Percentiles rank a stretch among this genome's conserved stretches.
Evolutionary conservation across 2,113 vertebrate species (phyloP).

Genomic region (Melanostigma gelatinosum): DNA sequence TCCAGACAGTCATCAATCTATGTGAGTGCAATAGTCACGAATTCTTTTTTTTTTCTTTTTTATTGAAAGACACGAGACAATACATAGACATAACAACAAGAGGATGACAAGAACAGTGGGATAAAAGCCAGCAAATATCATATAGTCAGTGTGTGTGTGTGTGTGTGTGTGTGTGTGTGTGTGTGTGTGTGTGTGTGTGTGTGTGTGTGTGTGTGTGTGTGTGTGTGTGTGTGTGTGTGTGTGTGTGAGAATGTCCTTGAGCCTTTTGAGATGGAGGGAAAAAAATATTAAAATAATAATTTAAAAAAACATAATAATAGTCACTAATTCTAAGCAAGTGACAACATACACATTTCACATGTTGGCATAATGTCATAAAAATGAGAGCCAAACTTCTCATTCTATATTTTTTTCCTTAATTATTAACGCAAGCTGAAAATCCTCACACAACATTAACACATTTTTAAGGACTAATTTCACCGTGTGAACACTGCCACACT

Average conservation of each 20-base stretch:
- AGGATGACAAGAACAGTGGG: too few relatives aligned
- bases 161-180: too few relatives aligned
- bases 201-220: too few relatives aligned
- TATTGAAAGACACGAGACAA: too few relatives aligned
- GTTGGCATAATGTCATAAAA: constrained; percentile 5
- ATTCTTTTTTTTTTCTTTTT: not conserved
- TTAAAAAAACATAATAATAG: constrained; percentile 4
- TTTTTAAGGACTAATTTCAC: not conserved
- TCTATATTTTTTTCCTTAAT: not conserved
- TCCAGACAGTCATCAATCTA: constrained; percentile 23
- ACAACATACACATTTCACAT: not conserved
- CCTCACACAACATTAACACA: not conserved
- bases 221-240: too few relatives aligned
- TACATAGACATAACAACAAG: too few relatives aligned
- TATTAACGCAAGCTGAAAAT: not conserved
- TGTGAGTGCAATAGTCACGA: constrained; percentile 32
- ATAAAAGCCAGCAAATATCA: too few relatives aligned
- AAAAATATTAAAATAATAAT: too few relatives aligned
- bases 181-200: too few relatives aligned
- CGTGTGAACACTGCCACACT: not conserved
- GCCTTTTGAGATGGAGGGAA: too few relatives aligned
- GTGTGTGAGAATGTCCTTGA: too few relatives aligned
- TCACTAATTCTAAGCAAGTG: constrained; percentile 29
- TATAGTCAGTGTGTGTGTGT: too few relatives aligned
- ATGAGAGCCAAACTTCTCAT: constrained; percentile 5